Conservation (phyloP, 2,888 invertebrate genomes). For the Adineta ricciae region DNA sequence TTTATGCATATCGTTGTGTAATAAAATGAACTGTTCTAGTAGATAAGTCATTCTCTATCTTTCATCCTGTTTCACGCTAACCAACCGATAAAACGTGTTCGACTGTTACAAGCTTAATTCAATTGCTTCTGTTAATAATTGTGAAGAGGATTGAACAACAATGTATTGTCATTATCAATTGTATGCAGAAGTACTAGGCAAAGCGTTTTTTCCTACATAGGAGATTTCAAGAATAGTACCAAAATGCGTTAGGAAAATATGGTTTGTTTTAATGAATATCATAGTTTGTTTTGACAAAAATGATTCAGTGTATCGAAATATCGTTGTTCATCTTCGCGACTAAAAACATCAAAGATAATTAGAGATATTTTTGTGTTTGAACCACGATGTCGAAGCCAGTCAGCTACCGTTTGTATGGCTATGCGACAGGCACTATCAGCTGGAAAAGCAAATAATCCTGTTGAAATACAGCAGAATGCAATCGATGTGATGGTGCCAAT, state of each 20-base stretch:
- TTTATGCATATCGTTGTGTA: no score
- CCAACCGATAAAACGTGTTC: background rate
- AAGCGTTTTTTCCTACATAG: background rate
- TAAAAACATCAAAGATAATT: conserved; percentile 21
- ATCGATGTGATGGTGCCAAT: conserved; percentile 23
- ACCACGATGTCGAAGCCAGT: conserved; percentile 55
- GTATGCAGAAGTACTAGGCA: background rate
- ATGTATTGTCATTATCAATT: background rate
- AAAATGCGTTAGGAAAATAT: background rate
- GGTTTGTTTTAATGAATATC: no score
- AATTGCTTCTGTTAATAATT: background rate
- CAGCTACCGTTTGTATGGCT: conserved; percentile 61
- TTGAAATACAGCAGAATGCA: conserved; percentile 80
- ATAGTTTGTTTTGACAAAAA: background rate
- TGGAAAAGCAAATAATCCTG: conserved; percentile 79
- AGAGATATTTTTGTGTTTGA: background rate
- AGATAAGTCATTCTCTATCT: no score
- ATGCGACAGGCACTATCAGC: conserved; percentile 66
- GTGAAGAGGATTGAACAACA: background rate
- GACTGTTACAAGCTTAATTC: background rate
- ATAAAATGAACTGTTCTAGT: no score
- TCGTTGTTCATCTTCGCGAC: conserved; percentile 15
- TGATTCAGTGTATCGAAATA: background rate
- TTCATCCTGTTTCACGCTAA: background rate
- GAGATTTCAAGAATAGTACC: background rate